Conservation (phyloP, 2,888 invertebrate species). For the Leptinotarsa peninsularis region DNA sequence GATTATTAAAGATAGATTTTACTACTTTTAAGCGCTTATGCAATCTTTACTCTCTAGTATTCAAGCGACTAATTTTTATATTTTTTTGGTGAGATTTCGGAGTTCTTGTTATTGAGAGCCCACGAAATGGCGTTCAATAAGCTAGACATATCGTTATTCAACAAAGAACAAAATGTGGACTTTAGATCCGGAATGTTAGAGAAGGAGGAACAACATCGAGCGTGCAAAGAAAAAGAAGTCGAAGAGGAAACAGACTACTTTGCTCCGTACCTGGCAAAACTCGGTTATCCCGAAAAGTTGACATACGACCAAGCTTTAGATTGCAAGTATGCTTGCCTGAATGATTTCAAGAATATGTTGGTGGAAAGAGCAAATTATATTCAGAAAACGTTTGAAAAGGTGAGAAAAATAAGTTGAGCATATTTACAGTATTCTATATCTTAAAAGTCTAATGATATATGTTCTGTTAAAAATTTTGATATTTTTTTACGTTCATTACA, state of each 20-base stretch:
- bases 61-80: neutral
- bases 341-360: constrained; percentile 75
- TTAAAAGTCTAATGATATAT: neutral
- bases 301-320: constrained; percentile 64
- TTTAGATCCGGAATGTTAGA: constrained; percentile 67
- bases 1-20: no score
- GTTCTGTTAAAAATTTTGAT: neutral
- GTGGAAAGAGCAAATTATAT: constrained; percentile 74
- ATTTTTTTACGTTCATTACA: no score
- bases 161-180: constrained; percentile 69
- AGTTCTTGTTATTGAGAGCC: constrained; percentile 66
- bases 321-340: constrained; percentile 72
- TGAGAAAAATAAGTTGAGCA: constrained; percentile 52
- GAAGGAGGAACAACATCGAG: constrained; percentile 69
- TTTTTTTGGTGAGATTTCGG: constrained; percentile 57
- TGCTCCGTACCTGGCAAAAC: constrained; percentile 73
- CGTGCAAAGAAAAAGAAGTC: constrained; percentile 71
- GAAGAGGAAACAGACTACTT: constrained; percentile 74
- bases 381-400: constrained; percentile 75
- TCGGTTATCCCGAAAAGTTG: constrained; percentile 69
- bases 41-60: no score
- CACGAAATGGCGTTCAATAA: constrained; percentile 68
- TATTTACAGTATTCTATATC: neutral
- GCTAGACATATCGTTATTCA: constrained; percentile 69
- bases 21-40: no score